Conservation (phyloP, 2,797 vertebrate species). For the Falco novaeseelandiae region DNA sequence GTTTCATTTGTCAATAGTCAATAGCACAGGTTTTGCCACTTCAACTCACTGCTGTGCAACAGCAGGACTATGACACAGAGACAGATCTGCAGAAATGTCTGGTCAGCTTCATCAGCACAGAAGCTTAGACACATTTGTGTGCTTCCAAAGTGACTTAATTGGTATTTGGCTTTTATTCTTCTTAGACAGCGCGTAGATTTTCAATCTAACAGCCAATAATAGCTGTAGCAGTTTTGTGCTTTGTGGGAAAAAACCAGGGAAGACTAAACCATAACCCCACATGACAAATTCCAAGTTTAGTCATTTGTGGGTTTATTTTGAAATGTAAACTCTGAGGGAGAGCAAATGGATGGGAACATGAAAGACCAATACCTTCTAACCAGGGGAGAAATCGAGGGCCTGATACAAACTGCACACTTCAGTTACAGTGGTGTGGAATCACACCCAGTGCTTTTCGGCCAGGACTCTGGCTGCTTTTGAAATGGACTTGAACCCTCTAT, state of each 20-base stretch:
- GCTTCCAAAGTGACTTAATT: slow-evolving; percentile 62
- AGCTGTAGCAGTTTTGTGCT: slow-evolving; percentile 13
- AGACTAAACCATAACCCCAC: background rate
- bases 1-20: background rate
- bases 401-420: background rate
- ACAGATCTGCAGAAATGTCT: slow-evolving; percentile 29
- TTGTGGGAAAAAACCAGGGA: background rate
- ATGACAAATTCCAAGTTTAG: background rate
- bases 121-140: slow-evolving; percentile 45
- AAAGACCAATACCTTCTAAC: slow-evolving; percentile 56
- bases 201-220: background rate
- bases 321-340: slow-evolving; percentile 14
- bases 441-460: background rate
- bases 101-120: slow-evolving; percentile 49
- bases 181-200: slow-evolving; percentile 40
- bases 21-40: background rate
- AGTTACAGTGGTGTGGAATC: background rate
- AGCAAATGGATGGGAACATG: background rate
- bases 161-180: slow-evolving; percentile 65
- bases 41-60: background rate
- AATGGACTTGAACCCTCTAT: background rate
- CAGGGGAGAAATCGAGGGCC: slow-evolving; percentile 18
- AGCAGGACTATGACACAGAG: background rate
- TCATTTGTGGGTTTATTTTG: slow-evolving; percentile 4
- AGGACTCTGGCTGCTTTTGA: background rate